Evolutionary conservation across 2,113 vertebrate species (phyloP).

Genomic region (Arvicanthis niloticus): DNA sequence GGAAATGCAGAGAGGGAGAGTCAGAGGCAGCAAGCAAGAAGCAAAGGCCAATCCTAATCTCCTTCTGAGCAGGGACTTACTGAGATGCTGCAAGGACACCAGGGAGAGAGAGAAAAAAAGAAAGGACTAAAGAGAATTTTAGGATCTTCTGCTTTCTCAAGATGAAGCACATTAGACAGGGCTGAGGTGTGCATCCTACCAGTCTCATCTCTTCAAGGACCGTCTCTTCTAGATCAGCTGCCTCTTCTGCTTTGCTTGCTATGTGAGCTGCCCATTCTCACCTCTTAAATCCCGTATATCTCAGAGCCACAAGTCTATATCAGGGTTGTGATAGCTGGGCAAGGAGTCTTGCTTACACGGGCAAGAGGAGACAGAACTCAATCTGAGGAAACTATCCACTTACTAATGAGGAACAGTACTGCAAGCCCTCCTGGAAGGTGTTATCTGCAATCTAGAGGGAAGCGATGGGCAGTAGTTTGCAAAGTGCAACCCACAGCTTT

Average conservation of each 20-base stretch:
- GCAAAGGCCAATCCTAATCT: not conserved
- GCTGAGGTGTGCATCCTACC: not conserved
- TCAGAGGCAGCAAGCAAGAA: not conserved
- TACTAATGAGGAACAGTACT: not conserved
- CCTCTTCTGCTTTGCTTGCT: not conserved
- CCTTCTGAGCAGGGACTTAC: not conserved
- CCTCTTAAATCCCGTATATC: not conserved
- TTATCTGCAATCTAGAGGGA: not conserved
- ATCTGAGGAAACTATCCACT: not conserved
- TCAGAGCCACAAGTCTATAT: not conserved
- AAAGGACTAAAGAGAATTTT: not conserved
- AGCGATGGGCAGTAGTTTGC: not conserved
- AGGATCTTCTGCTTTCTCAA: not conserved
- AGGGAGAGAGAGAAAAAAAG: not conserved
- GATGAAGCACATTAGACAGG: not conserved
- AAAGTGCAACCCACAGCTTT: not conserved
- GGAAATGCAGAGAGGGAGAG: not conserved
- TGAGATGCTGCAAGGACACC: not conserved
- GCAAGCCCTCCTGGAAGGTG: not conserved
- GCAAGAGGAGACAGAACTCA: not conserved
- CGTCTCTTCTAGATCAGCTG: too few relatives aligned
- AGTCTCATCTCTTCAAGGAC: not conserved
- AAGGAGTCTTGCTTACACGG: not conserved
- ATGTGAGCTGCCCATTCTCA: not conserved
- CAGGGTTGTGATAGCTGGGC: not conserved